These are phyloP conservation scores for Poeciliopsis turrubarensis DNA, from an alignment of 2,113 vertebrate species.

Conservation along the genomic window DNA sequence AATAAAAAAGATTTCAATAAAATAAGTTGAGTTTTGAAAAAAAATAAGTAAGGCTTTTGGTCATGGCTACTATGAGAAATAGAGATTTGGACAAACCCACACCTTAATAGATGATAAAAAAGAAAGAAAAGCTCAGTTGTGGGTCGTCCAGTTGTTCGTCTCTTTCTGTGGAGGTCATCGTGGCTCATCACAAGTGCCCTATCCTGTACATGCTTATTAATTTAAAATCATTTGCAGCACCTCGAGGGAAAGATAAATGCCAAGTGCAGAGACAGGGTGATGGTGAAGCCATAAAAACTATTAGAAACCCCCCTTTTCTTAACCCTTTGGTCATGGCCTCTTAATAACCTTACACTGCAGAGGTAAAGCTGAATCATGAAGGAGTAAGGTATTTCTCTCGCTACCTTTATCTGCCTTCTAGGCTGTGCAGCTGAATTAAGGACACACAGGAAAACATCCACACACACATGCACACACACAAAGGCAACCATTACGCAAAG, in stretches of 20 bases:
- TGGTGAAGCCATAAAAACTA: conserved; percentile 83
- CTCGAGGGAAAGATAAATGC: conserved; percentile 81
- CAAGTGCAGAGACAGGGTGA: conserved; percentile 76
- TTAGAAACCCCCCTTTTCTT: conserved; percentile 78
- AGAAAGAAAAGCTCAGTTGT: conserved; percentile 15
- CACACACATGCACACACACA: conserved; percentile 2
- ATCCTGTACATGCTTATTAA: conserved; percentile 81
- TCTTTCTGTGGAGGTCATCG: conserved; percentile 47
- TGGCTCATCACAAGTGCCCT: conserved; percentile 52
- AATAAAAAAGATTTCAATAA: background rate
- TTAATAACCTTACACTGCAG: conserved; percentile 76
- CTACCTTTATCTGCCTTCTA: conserved; percentile 63
- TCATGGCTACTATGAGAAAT: background rate
- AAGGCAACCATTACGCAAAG: conserved; percentile 42
- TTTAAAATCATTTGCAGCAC: conserved; percentile 81
- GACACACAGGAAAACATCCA: conserved; percentile 21
- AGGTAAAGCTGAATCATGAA: conserved; percentile 68
- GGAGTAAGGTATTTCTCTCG: conserved; percentile 59
- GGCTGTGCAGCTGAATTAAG: conserved; percentile 62
- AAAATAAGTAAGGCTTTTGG: background rate
- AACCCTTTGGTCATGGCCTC: conserved; percentile 76
- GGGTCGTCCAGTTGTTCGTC: conserved; percentile 48
- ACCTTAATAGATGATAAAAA: conserved; percentile 3
- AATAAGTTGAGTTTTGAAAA: background rate
- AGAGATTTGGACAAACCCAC: conserved; percentile 7